Evolutionary conservation across 1,140 invertebrate species (phyloP), one percentile per base, ranked within the genome.

Genomic region (Oedothorax gibbosus): DNA sequence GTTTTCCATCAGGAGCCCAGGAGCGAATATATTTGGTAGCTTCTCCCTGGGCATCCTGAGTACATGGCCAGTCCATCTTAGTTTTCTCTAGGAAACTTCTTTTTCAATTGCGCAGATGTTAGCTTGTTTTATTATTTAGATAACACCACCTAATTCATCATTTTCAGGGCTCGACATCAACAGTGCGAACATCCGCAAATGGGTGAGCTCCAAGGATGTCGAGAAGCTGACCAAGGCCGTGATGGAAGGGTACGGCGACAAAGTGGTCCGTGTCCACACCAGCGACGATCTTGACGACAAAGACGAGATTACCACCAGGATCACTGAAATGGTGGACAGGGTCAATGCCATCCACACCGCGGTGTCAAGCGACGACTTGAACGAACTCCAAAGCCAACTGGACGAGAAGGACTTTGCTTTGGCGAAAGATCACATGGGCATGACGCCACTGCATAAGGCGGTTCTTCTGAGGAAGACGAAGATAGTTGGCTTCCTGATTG

Each of bases 171-270:
- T 88, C 15, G 86, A 87, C 76, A 86, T 89, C 7, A 88, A 86
- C 49, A 86, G 88, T 60, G 89, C 96, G 65, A 96, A 96, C 88
- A 96, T 97, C 85, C 91, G 95, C 81, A 96, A 96, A 91, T 97
- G 96, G 96, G 97, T 97, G 86, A 95, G 96, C 89, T 96, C 96
- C 89, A 93, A 94, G 88, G 95, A 97, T 89, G 92, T 97, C 88
- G 92, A 92, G 20, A 94, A 94, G 87, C 90, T 97, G 69, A 94
- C 96, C 88, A 93, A 94, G 88, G 94, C 97, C 1, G 91, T 98
- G 9, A 96, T 96, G 94, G 94, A 96, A 87, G 96, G 96, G 0
- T 94, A 96, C 88, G 96, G 96, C 7, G 91, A 94, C 20, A 86
- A 87, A 73, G 76, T 87, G 9, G 78, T 79, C 64, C 69, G 79